Evolutionary conservation across 2,888 invertebrate genomes (phyloP).

Genomic region (Eupithecia insigniata): DNA sequence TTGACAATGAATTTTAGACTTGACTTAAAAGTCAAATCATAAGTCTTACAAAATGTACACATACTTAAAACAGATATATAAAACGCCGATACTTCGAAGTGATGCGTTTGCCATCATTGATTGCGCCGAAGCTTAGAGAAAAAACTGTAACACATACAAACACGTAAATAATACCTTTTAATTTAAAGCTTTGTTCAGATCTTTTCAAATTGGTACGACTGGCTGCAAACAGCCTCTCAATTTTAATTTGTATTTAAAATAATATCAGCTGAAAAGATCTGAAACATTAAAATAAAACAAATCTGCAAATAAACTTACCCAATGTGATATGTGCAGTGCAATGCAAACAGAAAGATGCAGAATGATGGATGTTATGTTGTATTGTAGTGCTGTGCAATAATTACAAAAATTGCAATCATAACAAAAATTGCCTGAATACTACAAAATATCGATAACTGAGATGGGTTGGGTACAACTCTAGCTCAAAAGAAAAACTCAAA

Average conservation of each 20-base stretch:
- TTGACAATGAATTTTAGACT: conserved; percentile 8
- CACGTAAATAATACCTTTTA: conserved; percentile 33
- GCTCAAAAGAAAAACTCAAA: conserved; percentile 46
- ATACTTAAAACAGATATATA: conserved; percentile 26
- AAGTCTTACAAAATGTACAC: conserved; percentile 34
- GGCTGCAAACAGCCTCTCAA: neutral
- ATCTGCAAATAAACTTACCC: conserved; percentile 64
- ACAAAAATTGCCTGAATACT: neutral
- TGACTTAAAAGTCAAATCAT: conserved; percentile 18
- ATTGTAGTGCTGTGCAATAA: conserved; percentile 40
- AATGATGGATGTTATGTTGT: conserved; percentile 38
- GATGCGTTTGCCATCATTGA: conserved; percentile 53
- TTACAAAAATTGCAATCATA: conserved; percentile 16
- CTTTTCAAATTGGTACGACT: neutral
- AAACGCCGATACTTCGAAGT: conserved; percentile 45
- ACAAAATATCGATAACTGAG: conserved; percentile 11
- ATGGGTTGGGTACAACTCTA: conserved; percentile 13
- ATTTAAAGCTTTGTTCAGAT: conserved; percentile 24
- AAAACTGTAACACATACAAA: conserved; percentile 65
- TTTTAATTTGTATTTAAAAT: neutral
- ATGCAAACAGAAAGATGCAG: conserved; percentile 44
- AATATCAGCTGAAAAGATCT: conserved; percentile 38
- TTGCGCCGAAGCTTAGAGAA: conserved; percentile 79
- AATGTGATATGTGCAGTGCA: conserved; percentile 53
- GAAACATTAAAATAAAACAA: conserved; percentile 41